Evolutionary conservation across 2,113 vertebrate species (phyloP).

Genomic region (Burhinus oedicnemus): DNA sequence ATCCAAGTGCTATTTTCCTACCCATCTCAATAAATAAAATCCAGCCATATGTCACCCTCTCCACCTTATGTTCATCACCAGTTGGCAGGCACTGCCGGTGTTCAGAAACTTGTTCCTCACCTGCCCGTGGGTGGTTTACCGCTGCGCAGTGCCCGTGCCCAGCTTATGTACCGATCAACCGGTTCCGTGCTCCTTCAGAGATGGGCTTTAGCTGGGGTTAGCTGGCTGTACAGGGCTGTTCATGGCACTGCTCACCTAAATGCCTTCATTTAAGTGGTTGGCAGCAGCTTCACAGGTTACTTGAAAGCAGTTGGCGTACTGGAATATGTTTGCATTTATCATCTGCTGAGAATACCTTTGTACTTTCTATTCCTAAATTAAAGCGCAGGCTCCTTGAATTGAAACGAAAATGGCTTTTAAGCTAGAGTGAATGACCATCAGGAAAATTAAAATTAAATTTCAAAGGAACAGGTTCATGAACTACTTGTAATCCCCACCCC

Average conservation of each 20-base stretch:
- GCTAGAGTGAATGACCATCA: not conserved
- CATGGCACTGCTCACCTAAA: not conserved
- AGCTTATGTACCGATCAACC: accelerated
- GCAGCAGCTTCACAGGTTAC: not conserved
- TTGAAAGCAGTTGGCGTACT: not conserved
- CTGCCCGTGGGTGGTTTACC: not conserved
- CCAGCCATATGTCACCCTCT: not conserved
- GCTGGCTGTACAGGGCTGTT: not conserved
- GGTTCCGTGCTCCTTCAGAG: not conserved
- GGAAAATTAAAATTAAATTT: not conserved
- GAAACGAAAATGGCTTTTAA: not conserved
- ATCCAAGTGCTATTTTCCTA: not conserved
- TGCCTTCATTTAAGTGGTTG: accelerated
- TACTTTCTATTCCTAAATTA: not conserved
- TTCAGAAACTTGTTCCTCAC: not conserved
- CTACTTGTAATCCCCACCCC: not conserved
- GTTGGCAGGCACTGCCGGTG: not conserved
- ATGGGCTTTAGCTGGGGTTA: not conserved
- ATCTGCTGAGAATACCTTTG: not conserved
- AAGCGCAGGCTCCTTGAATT: not conserved
- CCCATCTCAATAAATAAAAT: not conserved
- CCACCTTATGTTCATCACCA: not conserved
- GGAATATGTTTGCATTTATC: not conserved
- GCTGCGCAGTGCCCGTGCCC: not conserved
- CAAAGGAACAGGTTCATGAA: not conserved